phyloP scores from a whole-genome alignment of 2,113 vertebrate species.

The Elanoides forficatus region DNA sequence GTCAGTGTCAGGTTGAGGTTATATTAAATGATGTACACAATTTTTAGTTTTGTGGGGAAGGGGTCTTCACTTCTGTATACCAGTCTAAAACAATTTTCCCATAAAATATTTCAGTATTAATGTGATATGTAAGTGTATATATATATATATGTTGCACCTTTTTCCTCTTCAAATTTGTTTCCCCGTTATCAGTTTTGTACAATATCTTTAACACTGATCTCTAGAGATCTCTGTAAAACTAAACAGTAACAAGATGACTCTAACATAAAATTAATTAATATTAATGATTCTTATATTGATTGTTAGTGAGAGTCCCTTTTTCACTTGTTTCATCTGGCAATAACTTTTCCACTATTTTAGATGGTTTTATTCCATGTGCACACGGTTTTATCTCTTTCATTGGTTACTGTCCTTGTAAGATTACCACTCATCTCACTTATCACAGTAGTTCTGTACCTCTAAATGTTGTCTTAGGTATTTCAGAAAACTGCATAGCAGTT shows the following conservation, averaged over 20 bases:
- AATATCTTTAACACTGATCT: background rate
- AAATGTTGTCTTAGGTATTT: background rate
- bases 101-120: background rate
- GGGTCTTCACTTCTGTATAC: background rate
- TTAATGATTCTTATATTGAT: background rate
- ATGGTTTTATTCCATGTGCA: background rate
- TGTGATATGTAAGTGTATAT: background rate
- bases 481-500: background rate
- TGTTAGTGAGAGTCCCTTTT: background rate
- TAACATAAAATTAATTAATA: background rate
- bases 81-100: background rate
- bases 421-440: background rate
- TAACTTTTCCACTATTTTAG: background rate
- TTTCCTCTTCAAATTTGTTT: background rate
- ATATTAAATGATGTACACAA: rapidly evolving
- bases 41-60: background rate
- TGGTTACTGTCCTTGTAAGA: background rate
- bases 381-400: background rate
- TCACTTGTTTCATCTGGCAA: background rate
- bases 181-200: background rate
- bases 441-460: background rate
- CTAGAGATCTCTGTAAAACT: background rate
- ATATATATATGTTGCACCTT: background rate
- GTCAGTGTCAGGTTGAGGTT: background rate
- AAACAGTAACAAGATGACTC: background rate